Evolutionary conservation across 2,797 vertebrate species (phyloP).

Genomic region (Phalloptychus januarius): DNA sequence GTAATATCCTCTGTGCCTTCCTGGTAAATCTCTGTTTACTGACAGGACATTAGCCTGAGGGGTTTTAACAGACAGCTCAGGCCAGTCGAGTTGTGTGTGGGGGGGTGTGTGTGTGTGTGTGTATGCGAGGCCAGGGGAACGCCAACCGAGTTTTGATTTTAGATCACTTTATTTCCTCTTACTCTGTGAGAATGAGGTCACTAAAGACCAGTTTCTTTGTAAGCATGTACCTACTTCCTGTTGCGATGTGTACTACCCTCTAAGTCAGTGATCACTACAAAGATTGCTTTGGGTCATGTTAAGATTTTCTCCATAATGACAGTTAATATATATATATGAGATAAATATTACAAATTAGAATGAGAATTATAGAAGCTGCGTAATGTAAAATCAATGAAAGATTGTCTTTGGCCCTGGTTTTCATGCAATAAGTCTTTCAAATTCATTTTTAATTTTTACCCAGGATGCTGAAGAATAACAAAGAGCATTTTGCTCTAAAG

Average conservation of each 20-base stretch:
- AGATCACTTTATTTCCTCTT: slow-evolving; percentile 31
- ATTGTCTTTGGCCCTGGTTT: background rate
- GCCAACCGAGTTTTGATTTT: slow-evolving; percentile 37
- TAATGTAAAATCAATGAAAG: background rate
- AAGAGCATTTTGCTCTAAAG: background rate
- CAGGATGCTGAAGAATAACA: background rate
- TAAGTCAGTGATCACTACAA: background rate
- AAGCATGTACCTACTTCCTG: background rate
- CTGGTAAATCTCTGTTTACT: slow-evolving; percentile 55
- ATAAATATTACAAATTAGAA: background rate
- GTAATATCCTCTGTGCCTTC: slow-evolving; percentile 56
- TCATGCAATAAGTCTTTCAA: background rate
- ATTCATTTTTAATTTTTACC: background rate
- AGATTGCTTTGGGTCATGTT: background rate
- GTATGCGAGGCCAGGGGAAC: slow-evolving; percentile 24
- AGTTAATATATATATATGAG: background rate
- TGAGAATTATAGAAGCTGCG: background rate
- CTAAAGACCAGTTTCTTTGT: background rate
- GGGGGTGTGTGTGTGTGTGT: background rate
- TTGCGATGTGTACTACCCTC: background rate
- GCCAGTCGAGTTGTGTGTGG: background rate
- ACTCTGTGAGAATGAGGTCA: background rate
- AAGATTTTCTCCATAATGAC: background rate
- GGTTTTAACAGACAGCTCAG: slow-evolving; percentile 35
- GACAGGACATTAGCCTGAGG: slow-evolving; percentile 28